phyloP scores from a whole-genome alignment of 2,888 invertebrate species.

The Pyrochroa serraticornis region DNA sequence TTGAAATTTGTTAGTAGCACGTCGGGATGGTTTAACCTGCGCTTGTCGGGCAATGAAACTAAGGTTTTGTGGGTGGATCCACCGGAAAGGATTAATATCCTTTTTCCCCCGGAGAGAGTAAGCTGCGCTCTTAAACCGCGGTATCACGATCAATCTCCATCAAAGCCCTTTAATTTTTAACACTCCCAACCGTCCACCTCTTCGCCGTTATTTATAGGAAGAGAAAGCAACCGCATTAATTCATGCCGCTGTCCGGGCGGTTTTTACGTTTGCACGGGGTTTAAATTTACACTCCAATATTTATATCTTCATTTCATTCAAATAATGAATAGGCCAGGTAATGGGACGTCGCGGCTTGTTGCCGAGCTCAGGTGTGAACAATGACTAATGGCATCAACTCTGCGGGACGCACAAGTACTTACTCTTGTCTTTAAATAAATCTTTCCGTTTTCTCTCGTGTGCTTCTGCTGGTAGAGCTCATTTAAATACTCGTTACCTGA shows the following conservation, averaged over 20 bases:
- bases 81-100: too few species aligned
- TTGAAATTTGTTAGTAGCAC: too few species aligned
- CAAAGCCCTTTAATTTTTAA: slow-evolving; percentile 18
- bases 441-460: slow-evolving; percentile 22
- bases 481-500: slow-evolving; percentile 35
- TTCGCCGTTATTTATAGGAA: slow-evolving; percentile 21
- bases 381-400: slow-evolving; percentile 41
- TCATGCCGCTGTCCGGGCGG: slow-evolving; percentile 14
- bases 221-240: slow-evolving; percentile 24
- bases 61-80: too few species aligned
- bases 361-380: slow-evolving; percentile 42
- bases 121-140: too few species aligned
- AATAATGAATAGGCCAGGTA: slow-evolving; percentile 36
- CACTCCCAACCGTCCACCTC: slow-evolving; percentile 14
- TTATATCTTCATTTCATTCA: slow-evolving; percentile 34
- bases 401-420: slow-evolving; percentile 40
- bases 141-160: slow-evolving; percentile 11
- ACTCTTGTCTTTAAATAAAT: slow-evolving; percentile 42
- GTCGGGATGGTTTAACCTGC: too few species aligned
- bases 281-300: slow-evolving; percentile 30
- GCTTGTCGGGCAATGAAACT: too few species aligned
- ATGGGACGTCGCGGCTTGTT: slow-evolving; percentile 35
- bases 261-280: slow-evolving; percentile 10
- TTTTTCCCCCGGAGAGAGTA: too few species aligned
- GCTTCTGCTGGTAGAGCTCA: slow-evolving; percentile 22